A percentile compares a stretch with the other conserved stretches of the same genome.
Evolutionary conservation across 2,888 invertebrate genomes (phyloP).

Genomic region (Endomychus coccineus): DNA sequence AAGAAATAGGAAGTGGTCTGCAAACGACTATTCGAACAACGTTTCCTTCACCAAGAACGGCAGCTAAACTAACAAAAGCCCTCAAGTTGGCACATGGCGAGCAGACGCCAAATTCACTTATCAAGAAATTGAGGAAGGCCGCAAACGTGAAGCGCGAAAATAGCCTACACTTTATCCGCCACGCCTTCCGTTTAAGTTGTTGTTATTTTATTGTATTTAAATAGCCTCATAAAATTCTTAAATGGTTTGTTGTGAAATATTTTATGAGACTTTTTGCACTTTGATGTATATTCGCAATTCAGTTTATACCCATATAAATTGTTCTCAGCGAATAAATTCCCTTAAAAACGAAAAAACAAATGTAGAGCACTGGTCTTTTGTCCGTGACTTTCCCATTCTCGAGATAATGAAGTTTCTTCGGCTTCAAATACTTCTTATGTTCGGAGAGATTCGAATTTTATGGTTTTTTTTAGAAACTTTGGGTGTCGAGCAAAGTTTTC

Average conservation of each 20-base stretch:
- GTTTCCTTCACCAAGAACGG: not conserved
- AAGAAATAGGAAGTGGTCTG: slow-evolving; percentile 1
- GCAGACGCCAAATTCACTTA: slow-evolving; percentile 3
- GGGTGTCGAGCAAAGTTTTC: too few relatives aligned
- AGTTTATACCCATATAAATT: too few relatives aligned
- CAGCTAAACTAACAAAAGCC: slow-evolving; percentile 4
- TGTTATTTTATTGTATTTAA: slow-evolving; percentile 1
- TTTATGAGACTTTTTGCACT: too few relatives aligned
- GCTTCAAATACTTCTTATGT: too few relatives aligned
- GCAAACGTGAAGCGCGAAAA: not conserved
- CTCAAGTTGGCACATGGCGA: slow-evolving; percentile 2
- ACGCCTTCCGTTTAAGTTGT: not conserved
- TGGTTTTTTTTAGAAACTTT: too few relatives aligned
- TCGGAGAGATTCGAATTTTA: too few relatives aligned
- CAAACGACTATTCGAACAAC: slow-evolving; percentile 1
- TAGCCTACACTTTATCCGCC: not conserved
- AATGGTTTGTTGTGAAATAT: not conserved
- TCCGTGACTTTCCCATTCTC: too few relatives aligned
- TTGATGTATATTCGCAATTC: too few relatives aligned
- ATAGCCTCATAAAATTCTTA: slow-evolving; percentile 1
- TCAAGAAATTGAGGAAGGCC: slow-evolving; percentile 5
- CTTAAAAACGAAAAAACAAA: too few relatives aligned
- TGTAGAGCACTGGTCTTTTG: too few relatives aligned
- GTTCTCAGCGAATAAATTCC: too few relatives aligned
- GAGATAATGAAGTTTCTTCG: too few relatives aligned